phyloP scores from a whole-genome alignment of 2,888 invertebrate genomes.

The Sialis lutaria region DNA sequence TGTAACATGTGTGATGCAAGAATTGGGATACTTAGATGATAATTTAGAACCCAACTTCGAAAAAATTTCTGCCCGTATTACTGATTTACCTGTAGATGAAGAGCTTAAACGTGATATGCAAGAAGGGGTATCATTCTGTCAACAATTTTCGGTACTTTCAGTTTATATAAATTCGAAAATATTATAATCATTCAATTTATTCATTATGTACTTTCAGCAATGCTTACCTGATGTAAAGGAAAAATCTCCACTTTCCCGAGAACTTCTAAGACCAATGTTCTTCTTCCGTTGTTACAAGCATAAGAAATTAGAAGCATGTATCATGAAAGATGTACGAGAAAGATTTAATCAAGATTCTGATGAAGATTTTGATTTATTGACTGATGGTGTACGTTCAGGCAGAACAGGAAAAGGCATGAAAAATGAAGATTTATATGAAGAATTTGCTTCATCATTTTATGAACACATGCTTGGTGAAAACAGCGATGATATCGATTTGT shows the following conservation, averaged over 20 bases:
- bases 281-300: conserved; percentile 60
- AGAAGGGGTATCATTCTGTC: conserved; percentile 47
- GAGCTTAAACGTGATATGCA: conserved; percentile 46
- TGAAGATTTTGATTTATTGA: conserved; percentile 34
- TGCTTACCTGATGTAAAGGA: conserved; percentile 49
- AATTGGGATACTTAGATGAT: conserved; percentile 46
- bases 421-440: conserved; percentile 30
- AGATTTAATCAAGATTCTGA: conserved; percentile 35
- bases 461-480: conserved; percentile 43
- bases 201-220: conserved; percentile 31
- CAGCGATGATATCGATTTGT: conserved; percentile 33
- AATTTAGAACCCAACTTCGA: conserved; percentile 48
- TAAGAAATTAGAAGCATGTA: conserved; percentile 52
- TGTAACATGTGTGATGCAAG: conserved; percentile 55
- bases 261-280: conserved; percentile 48
- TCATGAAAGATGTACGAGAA: conserved; percentile 53
- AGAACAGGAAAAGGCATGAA: conserved; percentile 33
- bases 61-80: conserved; percentile 41
- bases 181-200: not conserved
- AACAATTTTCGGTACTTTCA: conserved; percentile 41
- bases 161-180: not conserved
- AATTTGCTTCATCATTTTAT: conserved; percentile 39
- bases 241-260: conserved; percentile 41
- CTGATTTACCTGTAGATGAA: conserved; percentile 37
- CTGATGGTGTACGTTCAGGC: conserved; percentile 29